Conservation (phyloP, 1,140 invertebrate species). For the Euura saliciscinereae region DNA sequence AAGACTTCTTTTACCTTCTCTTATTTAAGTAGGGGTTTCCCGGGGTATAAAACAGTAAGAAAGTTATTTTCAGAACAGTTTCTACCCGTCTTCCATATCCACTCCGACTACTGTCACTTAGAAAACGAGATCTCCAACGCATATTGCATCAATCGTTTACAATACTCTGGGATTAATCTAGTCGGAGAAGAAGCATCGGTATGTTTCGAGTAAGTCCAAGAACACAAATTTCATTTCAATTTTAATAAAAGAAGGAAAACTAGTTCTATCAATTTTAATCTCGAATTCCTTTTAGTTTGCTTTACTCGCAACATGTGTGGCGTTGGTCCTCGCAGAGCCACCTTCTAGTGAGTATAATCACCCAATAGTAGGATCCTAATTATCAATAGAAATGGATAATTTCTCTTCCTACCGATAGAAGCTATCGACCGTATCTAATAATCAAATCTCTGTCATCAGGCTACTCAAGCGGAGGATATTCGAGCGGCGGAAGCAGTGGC, state of each 20-base stretch:
- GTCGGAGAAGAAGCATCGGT: slow-evolving; percentile 16
- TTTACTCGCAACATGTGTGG: slow-evolving; percentile 29
- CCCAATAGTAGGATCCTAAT: slow-evolving; percentile 4
- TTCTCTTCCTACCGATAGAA: not conserved
- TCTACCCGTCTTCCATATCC: slow-evolving; percentile 23
- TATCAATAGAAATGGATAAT: not conserved
- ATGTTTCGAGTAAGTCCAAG: slow-evolving; percentile 30
- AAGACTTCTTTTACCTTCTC: slow-evolving; percentile 51
- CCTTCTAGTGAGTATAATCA: slow-evolving; percentile 19
- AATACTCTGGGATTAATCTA: slow-evolving; percentile 2
- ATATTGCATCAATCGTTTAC: not conserved
- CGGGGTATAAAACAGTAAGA: slow-evolving; percentile 51
- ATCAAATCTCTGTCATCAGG: slow-evolving; percentile 14
- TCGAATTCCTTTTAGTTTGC: slow-evolving; percentile 23
- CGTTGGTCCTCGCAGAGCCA: slow-evolving; percentile 27
- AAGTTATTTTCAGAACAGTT: slow-evolving; percentile 37
- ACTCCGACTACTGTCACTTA: too few species aligned
- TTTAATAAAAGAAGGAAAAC: not conserved
- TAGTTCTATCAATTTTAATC: not conserved
- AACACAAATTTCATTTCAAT: not conserved
- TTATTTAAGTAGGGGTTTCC: slow-evolving; percentile 43
- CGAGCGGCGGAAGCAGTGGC: slow-evolving; percentile 3
- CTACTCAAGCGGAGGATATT: slow-evolving; percentile 20
- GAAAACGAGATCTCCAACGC: not conserved
- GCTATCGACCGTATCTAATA: not conserved